Evolutionary conservation across 2,797 vertebrate species (phyloP).

Genomic region (Galaxias olidus): DNA sequence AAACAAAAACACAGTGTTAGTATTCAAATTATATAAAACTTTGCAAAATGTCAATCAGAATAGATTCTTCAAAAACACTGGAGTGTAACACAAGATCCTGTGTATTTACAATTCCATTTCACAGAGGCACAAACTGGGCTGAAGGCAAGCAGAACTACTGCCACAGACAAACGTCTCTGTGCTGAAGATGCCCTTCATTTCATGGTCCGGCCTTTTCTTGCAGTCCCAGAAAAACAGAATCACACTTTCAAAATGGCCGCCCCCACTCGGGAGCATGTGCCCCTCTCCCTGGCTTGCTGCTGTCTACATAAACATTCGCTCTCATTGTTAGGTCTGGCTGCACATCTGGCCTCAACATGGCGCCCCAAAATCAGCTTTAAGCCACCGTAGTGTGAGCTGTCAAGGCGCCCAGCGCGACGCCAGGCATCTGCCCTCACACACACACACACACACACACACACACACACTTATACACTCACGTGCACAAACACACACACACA

Average conservation of each 20-base stretch:
- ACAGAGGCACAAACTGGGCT: background rate
- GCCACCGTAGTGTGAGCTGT: slow-evolving; percentile 11
- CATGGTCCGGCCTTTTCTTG: background rate
- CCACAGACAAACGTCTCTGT: too few relatives aligned
- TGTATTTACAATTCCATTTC: background rate
- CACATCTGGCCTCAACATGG: slow-evolving; percentile 16
- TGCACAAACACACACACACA: too few relatives aligned
- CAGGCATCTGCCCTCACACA: background rate
- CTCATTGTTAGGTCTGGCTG: background rate
- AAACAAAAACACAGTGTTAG: too few relatives aligned
- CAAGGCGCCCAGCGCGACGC: slow-evolving; percentile 6
- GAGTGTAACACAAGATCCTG: too few relatives aligned
- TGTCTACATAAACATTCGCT: background rate
- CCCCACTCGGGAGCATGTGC: background rate
- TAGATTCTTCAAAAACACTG: too few relatives aligned
- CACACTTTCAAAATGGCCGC: background rate
- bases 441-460: too few relatives aligned
- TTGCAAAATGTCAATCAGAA: too few relatives aligned
- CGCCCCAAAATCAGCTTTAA: slow-evolving; percentile 11
- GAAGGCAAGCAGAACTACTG: too few relatives aligned
- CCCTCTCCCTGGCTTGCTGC: background rate
- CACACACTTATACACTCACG: too few relatives aligned
- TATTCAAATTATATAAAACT: too few relatives aligned
- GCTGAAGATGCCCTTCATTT: background rate
- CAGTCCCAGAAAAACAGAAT: background rate